Base-by-base conservation (phyloP, 2,888 invertebrate species). In the Dioctria rufipes region DNA sequence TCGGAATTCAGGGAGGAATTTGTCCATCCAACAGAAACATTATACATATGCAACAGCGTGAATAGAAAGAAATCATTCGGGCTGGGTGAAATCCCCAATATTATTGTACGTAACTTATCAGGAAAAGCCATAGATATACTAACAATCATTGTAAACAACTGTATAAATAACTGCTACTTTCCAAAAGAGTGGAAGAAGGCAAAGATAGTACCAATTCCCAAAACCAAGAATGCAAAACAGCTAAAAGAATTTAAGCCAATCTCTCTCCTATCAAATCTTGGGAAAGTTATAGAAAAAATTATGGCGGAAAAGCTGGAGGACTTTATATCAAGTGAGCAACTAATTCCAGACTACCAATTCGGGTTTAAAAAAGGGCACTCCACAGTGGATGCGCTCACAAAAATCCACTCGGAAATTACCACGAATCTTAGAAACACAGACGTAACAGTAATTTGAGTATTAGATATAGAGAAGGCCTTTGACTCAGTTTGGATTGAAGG, bases 221-320 rank as follows among this genome's bases (percentile, higher is more conserved):
- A 54, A 11, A 69, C n/a, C 4, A 11, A 39, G 2, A 49, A 69
- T 4, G 9, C 13, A 6, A 37, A 37, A 9, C 25, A 49, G 5
- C 6, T 46, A 13, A 49, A 39, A 3, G 40, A 69, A 13, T 49
- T 37, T 69, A 69, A 49, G 37, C 69, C 46, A 11, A 46, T 49
- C 5, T 69, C 69, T 49, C 11, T 69, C 4, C 39, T 69, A 13
- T 69, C 69, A 3, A 69, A 69, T 25, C 3, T 69, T 4, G 49
- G 69, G n/a, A 69, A 69, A 39, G 4, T 69, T 6, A n/a, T 69
- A 5, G 46, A 69, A 69, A 46, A 11, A 69, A 13, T 69, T 25
- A 13, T 49, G 4, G n/a, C 69, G 4, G 39, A 46, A 8, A 13
- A 49, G n/a, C 6, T 49, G 3, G 69, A 69, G 25, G 25, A 46